Percentiles rank a stretch among this genome's conserved stretches.
Evolutionary conservation across 2,797 vertebrate genomes (phyloP).

Genomic region (Danio jaintianensis): DNA sequence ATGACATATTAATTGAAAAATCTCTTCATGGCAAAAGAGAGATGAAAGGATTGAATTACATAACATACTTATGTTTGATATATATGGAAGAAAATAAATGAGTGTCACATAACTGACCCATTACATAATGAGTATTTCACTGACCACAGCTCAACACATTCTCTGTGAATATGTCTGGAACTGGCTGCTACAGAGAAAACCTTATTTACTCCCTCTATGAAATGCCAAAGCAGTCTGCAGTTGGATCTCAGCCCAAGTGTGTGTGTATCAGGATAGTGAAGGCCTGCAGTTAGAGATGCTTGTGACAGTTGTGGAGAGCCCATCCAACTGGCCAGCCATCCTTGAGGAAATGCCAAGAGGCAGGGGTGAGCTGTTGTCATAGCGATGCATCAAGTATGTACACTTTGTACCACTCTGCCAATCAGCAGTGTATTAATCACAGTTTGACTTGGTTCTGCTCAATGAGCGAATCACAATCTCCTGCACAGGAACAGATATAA

Average conservation of each 20-base stretch:
- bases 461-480: conserved; percentile 8
- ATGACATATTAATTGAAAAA: too few relatives aligned
- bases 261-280: conserved; percentile 38
- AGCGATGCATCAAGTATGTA: conserved; percentile 32
- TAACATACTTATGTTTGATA: background rate
- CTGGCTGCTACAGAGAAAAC: conserved; percentile 42
- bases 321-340: conserved; percentile 46
- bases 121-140: background rate
- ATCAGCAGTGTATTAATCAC: conserved; percentile 27
- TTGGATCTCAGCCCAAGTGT: conserved; percentile 41
- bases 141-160: conserved; percentile 38
- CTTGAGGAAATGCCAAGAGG: conserved; percentile 45
- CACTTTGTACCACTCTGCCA: conserved; percentile 15
- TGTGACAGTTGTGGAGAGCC: conserved; percentile 45
- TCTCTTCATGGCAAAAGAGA: too few relatives aligned
- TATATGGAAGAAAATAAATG: background rate
- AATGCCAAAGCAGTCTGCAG: conserved; percentile 48
- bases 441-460: conserved; percentile 22
- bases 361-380: conserved; percentile 44
- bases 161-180: conserved; percentile 56
- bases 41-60: background rate
- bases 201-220: conserved; percentile 51
- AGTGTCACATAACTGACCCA: background rate
- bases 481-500: background rate
- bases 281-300: conserved; percentile 44